Evolutionary conservation across 2,113 vertebrate genomes (phyloP).

Genomic region (pig (Sus scrofa)): T2T-Sscrofa CM000814.6:20636001-20636500

Average conservation of each 20-base stretch:
- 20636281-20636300: not conserved
- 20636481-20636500: not conserved
- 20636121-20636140: not conserved
- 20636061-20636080: not conserved
- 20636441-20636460: not conserved
- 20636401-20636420: not conserved
- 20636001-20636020: constrained; percentile 36
- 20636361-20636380: not conserved
- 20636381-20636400: not conserved
- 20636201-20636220: not conserved
- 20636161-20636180: not conserved
- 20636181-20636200: not conserved
- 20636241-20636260: not conserved
- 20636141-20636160: not conserved
- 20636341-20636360: not conserved
- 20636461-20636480: not conserved
- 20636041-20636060: constrained; percentile 2
- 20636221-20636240: not conserved
- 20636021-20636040: constrained; percentile 14
- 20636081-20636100: constrained; percentile 1
- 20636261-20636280: not conserved
- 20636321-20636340: not conserved
- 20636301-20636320: too few species aligned
- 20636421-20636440: not conserved
- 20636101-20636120: not conserved